These are phyloP conservation scores for Enoplosus armatus DNA, from an alignment of 2,797 vertebrate genomes.

Conservation along the genomic window DNA sequence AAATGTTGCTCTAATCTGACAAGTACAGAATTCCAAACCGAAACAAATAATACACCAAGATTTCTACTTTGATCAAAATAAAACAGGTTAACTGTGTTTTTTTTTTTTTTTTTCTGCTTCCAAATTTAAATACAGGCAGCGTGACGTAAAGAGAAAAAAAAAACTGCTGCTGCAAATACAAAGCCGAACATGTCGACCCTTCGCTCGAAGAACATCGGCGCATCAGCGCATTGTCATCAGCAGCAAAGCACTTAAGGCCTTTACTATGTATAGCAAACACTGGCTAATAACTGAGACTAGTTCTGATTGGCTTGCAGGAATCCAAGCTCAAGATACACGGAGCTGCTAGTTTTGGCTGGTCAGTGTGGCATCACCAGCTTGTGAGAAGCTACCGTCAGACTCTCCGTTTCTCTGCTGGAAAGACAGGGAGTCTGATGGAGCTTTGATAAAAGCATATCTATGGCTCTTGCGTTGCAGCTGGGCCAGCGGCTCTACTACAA, in stretches of 20 bases:
- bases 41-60: constrained; percentile 57
- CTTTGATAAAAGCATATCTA: not conserved
- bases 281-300: not conserved
- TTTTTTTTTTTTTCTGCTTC: too few species aligned
- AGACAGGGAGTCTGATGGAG: not conserved
- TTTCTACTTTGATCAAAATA: constrained; percentile 43
- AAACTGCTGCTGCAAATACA: constrained; percentile 28
- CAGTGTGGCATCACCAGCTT: too few species aligned
- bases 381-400: not conserved
- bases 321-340: too few species aligned
- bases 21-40: constrained; percentile 61
- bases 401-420: not conserved
- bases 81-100: constrained; percentile 24
- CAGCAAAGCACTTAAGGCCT: not conserved
- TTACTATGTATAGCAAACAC: not conserved
- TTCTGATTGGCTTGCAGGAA: not conserved
- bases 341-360: not conserved
- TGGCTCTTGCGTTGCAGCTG: too few species aligned
- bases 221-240: too few species aligned
- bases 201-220: constrained; percentile 5
- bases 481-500: too few species aligned
- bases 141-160: constrained; percentile 34
- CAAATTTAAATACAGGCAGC: constrained; percentile 34
- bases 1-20: constrained; percentile 50
- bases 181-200: constrained; percentile 5